A percentile compares a stretch with the other conserved stretches of the same genome.
Conservation (phyloP, 1,140 invertebrate genomes). For the Drosophila sp. region DNA sequence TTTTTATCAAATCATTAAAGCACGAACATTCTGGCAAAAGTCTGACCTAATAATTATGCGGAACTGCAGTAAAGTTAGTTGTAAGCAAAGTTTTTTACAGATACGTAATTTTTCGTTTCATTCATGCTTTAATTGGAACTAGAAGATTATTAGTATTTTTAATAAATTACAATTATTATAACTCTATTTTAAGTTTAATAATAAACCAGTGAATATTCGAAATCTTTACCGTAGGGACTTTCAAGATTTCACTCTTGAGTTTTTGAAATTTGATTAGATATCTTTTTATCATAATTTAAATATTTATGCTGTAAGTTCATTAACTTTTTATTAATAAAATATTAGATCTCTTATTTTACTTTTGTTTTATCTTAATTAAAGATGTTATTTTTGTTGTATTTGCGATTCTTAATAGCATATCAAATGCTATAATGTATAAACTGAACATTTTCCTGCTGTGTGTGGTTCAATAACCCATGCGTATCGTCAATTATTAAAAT, state of each 20-base stretch:
- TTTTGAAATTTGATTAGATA: no score
- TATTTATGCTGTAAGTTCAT: no score
- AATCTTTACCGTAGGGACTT: no score
- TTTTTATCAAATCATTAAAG: not conserved
- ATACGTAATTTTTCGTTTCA: not conserved
- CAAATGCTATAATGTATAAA: slow-evolving; percentile 20
- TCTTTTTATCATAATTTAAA: no score
- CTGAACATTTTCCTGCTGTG: slow-evolving; percentile 5
- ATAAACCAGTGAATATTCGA: no score
- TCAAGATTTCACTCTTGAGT: no score
- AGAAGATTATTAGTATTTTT: no score
- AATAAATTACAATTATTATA: no score
- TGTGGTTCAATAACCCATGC: slow-evolving; percentile 45
- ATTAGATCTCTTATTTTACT: slow-evolving; percentile 9
- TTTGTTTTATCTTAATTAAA: not conserved
- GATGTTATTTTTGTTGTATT: not conserved
- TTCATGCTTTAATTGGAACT: not conserved
- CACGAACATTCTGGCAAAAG: not conserved
- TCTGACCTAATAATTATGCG: slow-evolving; percentile 11
- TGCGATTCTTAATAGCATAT: slow-evolving; percentile 3
- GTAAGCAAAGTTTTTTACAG: not conserved
- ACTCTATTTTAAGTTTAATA: no score
- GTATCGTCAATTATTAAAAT: slow-evolving; percentile 34
- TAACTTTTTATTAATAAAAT: slow-evolving; percentile 44
- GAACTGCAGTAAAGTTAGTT: not conserved